Percentiles rank a stretch among this genome's conserved stretches.
Conservation (phyloP, 2,113 vertebrate species). For the Oncorhynchus tshawytscha region DNA sequence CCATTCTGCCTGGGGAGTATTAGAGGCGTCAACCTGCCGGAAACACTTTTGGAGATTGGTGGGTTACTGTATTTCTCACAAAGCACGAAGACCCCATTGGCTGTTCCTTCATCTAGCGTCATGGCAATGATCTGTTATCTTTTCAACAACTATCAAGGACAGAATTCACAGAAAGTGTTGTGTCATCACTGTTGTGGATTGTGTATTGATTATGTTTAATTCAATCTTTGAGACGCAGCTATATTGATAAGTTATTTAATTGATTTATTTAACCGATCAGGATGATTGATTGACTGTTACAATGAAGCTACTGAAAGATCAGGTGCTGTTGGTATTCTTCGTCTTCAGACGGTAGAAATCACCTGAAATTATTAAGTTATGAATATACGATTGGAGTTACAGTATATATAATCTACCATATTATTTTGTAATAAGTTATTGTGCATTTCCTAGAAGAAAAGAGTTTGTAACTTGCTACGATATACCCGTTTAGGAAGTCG, state of each 20-base stretch:
- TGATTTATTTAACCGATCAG: neutral
- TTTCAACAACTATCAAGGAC: neutral
- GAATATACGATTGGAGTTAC: neutral
- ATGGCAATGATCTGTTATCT: constrained; percentile 11
- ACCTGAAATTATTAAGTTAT: too few relatives aligned
- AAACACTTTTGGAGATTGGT: neutral
- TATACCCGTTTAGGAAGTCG: neutral
- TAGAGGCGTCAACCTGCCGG: neutral
- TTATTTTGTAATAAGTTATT: neutral
- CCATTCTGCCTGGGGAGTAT: neutral
- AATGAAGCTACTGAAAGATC: neutral
- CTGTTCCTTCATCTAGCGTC: neutral
- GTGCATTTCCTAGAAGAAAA: neutral
- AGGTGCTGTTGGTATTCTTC: neutral
- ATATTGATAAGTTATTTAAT: neutral
- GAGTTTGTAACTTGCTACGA: too few relatives aligned
- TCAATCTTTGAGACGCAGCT: neutral
- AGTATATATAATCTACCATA: neutral
- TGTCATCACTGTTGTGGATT: neutral
- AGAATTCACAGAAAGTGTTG: neutral
- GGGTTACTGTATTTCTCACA: neutral
- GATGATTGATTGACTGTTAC: neutral
- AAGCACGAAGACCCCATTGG: neutral
- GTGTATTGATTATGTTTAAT: neutral
- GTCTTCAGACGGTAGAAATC: neutral